Conservation (phyloP, 2,797 vertebrate species). For the Gymnocypris eckloni region DNA sequence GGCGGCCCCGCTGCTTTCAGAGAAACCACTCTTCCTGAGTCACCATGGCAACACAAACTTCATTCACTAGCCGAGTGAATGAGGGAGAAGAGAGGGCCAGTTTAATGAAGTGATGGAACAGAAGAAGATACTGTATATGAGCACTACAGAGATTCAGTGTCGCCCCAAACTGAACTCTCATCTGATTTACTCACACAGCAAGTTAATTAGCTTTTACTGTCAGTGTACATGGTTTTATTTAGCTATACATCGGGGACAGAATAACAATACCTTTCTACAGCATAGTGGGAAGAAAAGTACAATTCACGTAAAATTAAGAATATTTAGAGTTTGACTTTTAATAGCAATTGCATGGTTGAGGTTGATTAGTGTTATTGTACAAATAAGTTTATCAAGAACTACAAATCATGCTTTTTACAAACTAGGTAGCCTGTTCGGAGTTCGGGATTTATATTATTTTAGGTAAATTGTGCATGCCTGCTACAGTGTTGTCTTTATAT, state of each 20-base stretch:
- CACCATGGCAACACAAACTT: slow-evolving; percentile 81
- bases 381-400: neutral
- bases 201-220: neutral
- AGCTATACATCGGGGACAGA: neutral
- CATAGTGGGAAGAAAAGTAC: neutral
- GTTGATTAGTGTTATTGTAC: neutral
- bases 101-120: slow-evolving; percentile 31
- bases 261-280: neutral
- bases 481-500: too few relatives aligned
- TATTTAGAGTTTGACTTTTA: too few relatives aligned
- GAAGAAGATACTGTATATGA: slow-evolving; percentile 33
- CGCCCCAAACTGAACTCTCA: neutral
- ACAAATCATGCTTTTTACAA: neutral
- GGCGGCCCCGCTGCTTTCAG: slow-evolving; percentile 76
- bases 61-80: slow-evolving; percentile 69
- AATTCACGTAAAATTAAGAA: too few relatives aligned
- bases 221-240: neutral
- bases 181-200: neutral
- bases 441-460: neutral
- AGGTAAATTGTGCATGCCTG: neutral
- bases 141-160: neutral
- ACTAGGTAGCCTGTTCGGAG: neutral
- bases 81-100: neutral
- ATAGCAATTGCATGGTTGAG: neutral
- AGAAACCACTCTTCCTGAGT: slow-evolving; percentile 74